Conservation (phyloP, 2,113 vertebrate genomes). For the Rhineura floridana region DNA sequence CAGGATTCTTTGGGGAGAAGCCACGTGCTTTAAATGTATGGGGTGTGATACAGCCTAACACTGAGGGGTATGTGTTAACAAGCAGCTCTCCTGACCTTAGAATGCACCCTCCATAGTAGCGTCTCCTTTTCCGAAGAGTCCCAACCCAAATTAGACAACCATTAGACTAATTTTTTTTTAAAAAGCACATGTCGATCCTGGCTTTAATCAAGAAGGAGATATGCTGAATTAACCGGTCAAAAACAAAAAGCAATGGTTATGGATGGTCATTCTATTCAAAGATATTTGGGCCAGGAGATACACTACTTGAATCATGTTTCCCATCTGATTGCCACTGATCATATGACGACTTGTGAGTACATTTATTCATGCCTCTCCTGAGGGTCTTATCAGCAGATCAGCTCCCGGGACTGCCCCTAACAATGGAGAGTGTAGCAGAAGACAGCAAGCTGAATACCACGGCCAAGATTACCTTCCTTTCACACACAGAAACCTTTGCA, state of each 20-base stretch:
- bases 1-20: no score
- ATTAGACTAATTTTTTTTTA: no score
- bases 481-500: slow-evolving; percentile 13
- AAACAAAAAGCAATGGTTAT: no score
- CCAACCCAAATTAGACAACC: background rate
- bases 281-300: background rate
- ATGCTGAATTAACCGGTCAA: background rate
- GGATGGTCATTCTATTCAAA: background rate
- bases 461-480: slow-evolving; percentile 5
- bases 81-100: no score
- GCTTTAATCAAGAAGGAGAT: background rate
- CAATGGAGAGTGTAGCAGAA: background rate
- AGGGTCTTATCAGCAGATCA: background rate
- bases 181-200: no score
- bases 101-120: background rate
- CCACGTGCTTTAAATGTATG: no score
- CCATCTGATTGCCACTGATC: background rate
- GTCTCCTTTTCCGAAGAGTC: background rate
- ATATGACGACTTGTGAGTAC: background rate
- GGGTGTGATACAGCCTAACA: no score
- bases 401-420: no score
- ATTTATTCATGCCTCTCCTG: background rate
- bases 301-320: background rate
- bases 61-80: background rate
- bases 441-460: background rate